phyloP scores from a whole-genome alignment of 37 sponge, comb jelly and placozoan genomes.

The Oopsacas minuta region DNA sequence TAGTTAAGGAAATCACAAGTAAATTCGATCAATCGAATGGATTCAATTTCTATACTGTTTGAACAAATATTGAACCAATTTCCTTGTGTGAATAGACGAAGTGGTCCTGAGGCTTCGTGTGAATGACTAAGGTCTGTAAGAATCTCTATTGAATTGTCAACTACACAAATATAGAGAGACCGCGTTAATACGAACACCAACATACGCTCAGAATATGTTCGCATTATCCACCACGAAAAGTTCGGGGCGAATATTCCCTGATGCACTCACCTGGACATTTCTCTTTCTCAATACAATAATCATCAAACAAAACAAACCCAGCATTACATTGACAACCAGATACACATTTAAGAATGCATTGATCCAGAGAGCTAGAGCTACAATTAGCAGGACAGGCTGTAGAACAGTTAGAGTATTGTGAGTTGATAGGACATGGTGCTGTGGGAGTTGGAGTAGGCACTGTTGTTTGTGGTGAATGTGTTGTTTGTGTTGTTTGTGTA shows the following conservation, averaged over 20 bases:
- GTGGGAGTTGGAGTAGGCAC: not conserved
- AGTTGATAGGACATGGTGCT: not conserved
- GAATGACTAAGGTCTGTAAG: not conserved
- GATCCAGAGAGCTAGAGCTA: not conserved
- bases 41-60: not conserved
- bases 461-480: not conserved
- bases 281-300: not conserved
- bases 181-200: too few species aligned
- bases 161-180: too few species aligned
- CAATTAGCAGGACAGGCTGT: not conserved
- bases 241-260: too few species aligned
- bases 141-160: not conserved
- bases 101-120: not conserved
- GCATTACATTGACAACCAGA: not conserved
- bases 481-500: not conserved
- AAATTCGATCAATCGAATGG: not conserved
- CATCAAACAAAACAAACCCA: not conserved
- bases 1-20: not conserved
- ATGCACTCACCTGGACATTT: not conserved
- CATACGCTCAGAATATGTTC: too few species aligned
- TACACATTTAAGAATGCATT: not conserved
- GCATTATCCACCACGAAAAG: too few species aligned
- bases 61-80: constrained; percentile 15
- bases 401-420: not conserved
- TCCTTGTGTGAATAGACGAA: not conserved